Evolutionary conservation across 2,113 vertebrate genomes (phyloP), one percentile per base, ranked within the genome.

Genomic region (Camarhynchus parvulus): DNA sequence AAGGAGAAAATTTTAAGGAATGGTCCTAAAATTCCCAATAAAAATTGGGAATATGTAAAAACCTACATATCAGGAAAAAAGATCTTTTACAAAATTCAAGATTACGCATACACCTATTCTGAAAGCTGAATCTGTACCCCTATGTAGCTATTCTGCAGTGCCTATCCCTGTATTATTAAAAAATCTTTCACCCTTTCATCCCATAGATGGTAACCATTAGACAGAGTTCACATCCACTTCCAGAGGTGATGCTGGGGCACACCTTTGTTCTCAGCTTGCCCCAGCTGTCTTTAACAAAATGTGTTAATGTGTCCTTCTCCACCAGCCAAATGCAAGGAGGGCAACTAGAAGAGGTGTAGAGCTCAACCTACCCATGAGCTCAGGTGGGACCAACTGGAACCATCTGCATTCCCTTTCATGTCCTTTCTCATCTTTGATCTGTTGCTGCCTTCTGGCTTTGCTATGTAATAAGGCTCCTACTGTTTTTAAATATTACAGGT

Each of bases 391-490:
- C 89, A 52, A 61, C 47, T 44, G n/a, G n/a, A 75, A 90, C 12
- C 27, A 21, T 63, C 20, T 44, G 72, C 9, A 12, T 49, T 92
- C 35, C 39, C 25, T 87, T 44, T 83, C 31, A 88, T 83, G 68
- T 75, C 33, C 73, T 94, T 93, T 76, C 72, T 67, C n/a, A 47
- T 70, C 83, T 94, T 95, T 93, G 68, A 90, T 92, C 55, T 87
- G n/a, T 33, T 74, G 39, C 35, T 83, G 62, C 76, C 89, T 91
- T 87, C 50, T 91, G 76, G 62, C 69, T 94, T 80, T 90, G n/a
- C 55, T 49, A 31, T 82, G 21, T 69, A 93, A 89, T 77, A 85
- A 86, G 63, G 30, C 72, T 67, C 31, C 31, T 49, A 18, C 49
- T 33, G 16, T 47, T 87, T 92, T 92, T 53, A 91, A 88, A 84